Percentiles rank a stretch among this genome's conserved stretches.
Evolutionary conservation across 1,140 invertebrate species (phyloP).

Genomic region (Drosophila paulistorum): DNA sequence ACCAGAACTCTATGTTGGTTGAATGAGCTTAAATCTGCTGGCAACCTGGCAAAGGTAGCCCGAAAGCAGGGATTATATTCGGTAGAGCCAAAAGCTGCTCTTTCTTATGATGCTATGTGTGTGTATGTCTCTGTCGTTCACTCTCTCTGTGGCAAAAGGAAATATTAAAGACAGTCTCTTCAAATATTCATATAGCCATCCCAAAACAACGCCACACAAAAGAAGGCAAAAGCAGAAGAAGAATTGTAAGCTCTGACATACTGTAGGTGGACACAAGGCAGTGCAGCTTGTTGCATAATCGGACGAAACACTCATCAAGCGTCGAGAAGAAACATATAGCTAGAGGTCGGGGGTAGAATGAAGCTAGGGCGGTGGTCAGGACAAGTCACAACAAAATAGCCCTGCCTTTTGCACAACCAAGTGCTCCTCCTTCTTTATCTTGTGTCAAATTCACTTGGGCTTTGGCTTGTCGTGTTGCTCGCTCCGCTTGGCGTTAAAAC

Average conservation of each 20-base stretch:
- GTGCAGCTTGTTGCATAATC: constrained; percentile 11
- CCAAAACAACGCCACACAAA: constrained; percentile 1
- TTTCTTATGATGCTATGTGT: constrained; percentile 4
- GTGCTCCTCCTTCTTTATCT: constrained; percentile 1
- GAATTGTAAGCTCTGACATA: constrained; percentile 6
- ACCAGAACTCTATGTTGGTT: constrained; percentile 15
- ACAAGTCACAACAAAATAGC: constrained; percentile 6
- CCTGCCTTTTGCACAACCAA: not conserved
- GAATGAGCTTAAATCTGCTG: constrained; percentile 22
- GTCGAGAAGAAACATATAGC: not conserved
- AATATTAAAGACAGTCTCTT: constrained; percentile 15
- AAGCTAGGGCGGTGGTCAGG: not conserved
- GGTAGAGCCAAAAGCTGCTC: constrained; percentile 8
- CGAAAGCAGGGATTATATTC: constrained; percentile 18
- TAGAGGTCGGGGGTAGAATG: not conserved
- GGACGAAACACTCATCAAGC: constrained; percentile 10
- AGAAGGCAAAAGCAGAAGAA: not conserved
- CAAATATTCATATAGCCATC: constrained; percentile 17
- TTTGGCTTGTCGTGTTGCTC: constrained; percentile 16
- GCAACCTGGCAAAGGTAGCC: constrained; percentile 18
- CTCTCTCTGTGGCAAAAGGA: constrained; percentile 4
- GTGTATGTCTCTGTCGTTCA: not conserved
- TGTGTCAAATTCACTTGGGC: constrained; percentile 19
- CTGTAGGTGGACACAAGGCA: constrained; percentile 3
- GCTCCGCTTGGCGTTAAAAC: constrained; percentile 20